A percentile compares a stretch with the other conserved stretches of the same genome.
phyloP scores from a whole-genome alignment of 35 echinoderm and acorn worm genomes.

The Anneissia japonica region DNA sequence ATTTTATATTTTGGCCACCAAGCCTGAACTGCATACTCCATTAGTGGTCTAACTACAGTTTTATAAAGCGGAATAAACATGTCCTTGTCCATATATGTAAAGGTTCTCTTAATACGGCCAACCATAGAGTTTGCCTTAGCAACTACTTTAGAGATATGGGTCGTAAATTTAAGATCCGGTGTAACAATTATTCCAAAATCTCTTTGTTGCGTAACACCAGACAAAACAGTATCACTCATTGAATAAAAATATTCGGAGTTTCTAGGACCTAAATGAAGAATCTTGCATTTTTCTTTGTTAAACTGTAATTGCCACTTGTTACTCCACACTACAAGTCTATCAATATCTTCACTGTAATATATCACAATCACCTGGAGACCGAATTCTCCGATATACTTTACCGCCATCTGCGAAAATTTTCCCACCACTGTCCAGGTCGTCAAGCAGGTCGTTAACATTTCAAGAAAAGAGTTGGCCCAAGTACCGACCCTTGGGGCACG shows the following conservation, averaged over 20 bases:
- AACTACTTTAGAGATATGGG: background rate
- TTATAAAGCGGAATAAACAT: background rate
- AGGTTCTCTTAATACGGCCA: background rate
- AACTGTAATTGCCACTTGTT: no score
- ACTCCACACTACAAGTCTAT: no score
- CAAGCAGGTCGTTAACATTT: no score
- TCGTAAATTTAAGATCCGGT: background rate
- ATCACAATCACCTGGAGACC: no score
- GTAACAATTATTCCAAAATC: background rate
- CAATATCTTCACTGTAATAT: no score
- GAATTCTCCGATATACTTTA: no score
- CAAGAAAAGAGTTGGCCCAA: no score
- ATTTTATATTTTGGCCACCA: background rate
- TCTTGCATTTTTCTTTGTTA: background rate
- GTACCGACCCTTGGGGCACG: no score
- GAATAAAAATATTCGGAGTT: background rate
- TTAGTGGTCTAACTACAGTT: background rate
- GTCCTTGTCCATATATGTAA: background rate
- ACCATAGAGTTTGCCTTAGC: background rate
- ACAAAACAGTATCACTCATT: background rate
- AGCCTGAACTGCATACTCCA: slow-evolving; percentile 15
- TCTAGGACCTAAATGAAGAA: background rate
- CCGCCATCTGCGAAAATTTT: no score
- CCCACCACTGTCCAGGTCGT: no score
- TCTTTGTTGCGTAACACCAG: background rate